phyloP scores from a whole-genome alignment of 2,113 vertebrate genomes.

The Pelecanus crispus region DNA sequence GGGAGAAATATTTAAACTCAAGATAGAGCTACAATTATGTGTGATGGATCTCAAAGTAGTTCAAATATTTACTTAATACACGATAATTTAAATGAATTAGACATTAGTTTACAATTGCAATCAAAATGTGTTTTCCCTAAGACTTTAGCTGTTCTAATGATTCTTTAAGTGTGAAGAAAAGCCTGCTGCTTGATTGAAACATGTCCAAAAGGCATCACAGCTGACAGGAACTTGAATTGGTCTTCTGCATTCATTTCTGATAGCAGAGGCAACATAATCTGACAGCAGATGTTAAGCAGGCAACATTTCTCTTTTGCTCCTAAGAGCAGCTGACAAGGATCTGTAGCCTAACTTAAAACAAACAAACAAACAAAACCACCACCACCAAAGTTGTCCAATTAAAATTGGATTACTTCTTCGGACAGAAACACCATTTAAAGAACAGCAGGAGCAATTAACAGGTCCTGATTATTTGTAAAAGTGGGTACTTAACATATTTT shows the following conservation, averaged over 20 bases:
- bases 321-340: constrained; percentile 47
- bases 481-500: neutral
- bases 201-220: constrained; percentile 69
- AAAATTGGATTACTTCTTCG: neutral
- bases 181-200: constrained; percentile 68
- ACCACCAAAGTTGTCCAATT: neutral
- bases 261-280: constrained; percentile 53
- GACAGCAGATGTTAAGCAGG: constrained; percentile 63
- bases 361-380: constrained; percentile 14
- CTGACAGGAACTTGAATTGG: constrained; percentile 68
- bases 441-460: neutral
- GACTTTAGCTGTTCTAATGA: constrained; percentile 54
- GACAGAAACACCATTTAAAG: neutral
- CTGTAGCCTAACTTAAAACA: constrained; percentile 23
- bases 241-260: constrained; percentile 63
- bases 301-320: constrained; percentile 41
- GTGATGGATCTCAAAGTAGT: constrained; percentile 22
- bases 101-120: constrained; percentile 49
- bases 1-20: constrained; percentile 10
- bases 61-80: constrained; percentile 64
- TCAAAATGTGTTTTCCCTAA: constrained; percentile 47
- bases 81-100: constrained; percentile 51
- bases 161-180: constrained; percentile 63
- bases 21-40: constrained; percentile 35
- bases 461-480: neutral